Percentiles rank a stretch among this genome's conserved stretches.
Evolutionary conservation across 2,797 vertebrate genomes (phyloP).

Genomic region (Pristis pectinata): DNA sequence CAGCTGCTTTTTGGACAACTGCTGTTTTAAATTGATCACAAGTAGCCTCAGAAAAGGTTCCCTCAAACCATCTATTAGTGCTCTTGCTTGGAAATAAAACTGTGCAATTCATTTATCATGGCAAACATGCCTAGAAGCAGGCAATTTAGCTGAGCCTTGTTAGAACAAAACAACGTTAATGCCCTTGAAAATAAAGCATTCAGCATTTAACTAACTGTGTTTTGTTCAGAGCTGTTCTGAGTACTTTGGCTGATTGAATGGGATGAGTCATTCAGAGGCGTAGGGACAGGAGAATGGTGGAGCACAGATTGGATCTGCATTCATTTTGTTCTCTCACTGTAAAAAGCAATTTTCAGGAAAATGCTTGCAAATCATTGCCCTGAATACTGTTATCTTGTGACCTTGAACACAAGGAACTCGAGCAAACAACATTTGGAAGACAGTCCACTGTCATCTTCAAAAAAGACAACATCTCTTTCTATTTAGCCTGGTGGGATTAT

Average conservation of each 20-base stretch:
- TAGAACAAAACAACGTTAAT: constrained; percentile 31
- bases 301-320: constrained; percentile 9
- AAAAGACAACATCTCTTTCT: background rate
- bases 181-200: constrained; percentile 30
- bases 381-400: too few species aligned
- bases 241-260: constrained; percentile 22
- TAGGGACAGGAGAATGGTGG: background rate
- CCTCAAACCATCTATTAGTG: background rate
- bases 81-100: background rate
- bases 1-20: background rate
- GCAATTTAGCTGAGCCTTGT: constrained; percentile 26
- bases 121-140: constrained; percentile 10
- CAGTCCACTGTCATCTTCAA: too few species aligned
- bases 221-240: background rate
- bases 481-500: too few species aligned
- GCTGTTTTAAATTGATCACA: background rate
- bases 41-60: background rate
- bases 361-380: background rate
- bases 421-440: background rate
- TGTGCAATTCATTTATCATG: background rate
- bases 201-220: constrained; percentile 14
- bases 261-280: constrained; percentile 4
- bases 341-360: constrained; percentile 28
- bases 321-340: constrained; percentile 25
- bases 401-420: background rate